These are phyloP conservation scores for Acanthornis magna DNA, from an alignment of 2,797 vertebrate genomes.

Conservation along the genomic window DNA sequence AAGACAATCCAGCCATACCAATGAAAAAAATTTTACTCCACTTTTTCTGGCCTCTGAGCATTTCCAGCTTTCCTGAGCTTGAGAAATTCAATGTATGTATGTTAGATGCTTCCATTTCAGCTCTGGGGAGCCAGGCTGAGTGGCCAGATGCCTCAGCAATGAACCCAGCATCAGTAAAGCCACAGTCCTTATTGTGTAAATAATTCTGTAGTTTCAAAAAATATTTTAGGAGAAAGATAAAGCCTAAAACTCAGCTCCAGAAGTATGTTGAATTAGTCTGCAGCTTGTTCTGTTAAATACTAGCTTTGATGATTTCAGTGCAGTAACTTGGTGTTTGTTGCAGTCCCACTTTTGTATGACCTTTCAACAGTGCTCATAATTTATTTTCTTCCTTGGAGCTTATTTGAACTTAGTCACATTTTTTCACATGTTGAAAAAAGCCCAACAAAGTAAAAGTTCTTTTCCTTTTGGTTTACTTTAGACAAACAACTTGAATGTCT, in stretches of 20 bases:
- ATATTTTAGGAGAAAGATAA: neutral
- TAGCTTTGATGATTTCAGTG: neutral
- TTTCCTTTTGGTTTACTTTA: slow-evolving; percentile 18
- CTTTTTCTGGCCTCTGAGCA: neutral
- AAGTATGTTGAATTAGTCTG: neutral
- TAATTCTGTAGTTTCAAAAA: neutral
- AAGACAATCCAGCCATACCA: neutral
- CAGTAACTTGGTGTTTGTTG: neutral
- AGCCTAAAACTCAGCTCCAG: neutral
- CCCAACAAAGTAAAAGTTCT: neutral
- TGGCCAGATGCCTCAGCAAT: neutral
- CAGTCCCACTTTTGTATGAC: neutral
- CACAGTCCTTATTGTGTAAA: neutral
- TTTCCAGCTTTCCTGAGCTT: neutral
- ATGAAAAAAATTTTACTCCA: neutral
- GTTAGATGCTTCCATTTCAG: neutral
- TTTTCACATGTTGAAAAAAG: neutral
- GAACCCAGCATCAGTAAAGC: neutral
- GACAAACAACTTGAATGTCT: neutral
- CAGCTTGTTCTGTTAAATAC: neutral
- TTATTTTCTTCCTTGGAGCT: neutral
- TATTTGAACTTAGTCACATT: neutral
- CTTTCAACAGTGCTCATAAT: neutral
- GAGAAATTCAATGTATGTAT: neutral
- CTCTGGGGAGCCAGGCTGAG: neutral